Evolutionary conservation across 2,797 vertebrate genomes (phyloP).

Genomic region (Lutjanus campechanus): DNA sequence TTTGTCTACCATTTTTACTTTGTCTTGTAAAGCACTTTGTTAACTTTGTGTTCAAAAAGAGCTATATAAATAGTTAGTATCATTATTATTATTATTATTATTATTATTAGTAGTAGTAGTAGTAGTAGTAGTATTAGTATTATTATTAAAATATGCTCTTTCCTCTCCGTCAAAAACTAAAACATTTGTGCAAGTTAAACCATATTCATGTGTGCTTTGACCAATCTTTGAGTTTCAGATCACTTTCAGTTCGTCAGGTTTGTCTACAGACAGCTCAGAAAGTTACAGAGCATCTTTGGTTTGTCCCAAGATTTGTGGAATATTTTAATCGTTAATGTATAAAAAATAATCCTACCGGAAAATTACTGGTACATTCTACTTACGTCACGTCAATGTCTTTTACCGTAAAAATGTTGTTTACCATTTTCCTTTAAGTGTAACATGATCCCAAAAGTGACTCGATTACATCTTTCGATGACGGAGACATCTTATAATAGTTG

Average conservation of each 20-base stretch:
- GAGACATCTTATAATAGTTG: fast-evolving
- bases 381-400: slow-evolving; percentile 39
- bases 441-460: background rate
- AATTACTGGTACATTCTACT: slow-evolving; percentile 45
- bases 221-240: background rate
- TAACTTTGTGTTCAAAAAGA: too few relatives aligned
- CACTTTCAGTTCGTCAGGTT: background rate
- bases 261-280: too few relatives aligned
- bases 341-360: slow-evolving; percentile 29
- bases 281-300: background rate
- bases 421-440: background rate
- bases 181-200: background rate
- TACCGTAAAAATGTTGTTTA: slow-evolving; percentile 56
- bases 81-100: too few relatives aligned
- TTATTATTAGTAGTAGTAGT: too few relatives aligned
- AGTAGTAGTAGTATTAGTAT: too few relatives aligned
- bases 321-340: background rate
- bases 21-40: too few relatives aligned
- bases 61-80: too few relatives aligned
- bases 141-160: too few relatives aligned
- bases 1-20: too few relatives aligned
- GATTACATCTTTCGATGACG: fast-evolving
- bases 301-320: background rate
- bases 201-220: too few relatives aligned
- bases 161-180: background rate